A percentile compares a stretch with the other conserved stretches of the same genome.
These are phyloP conservation scores for Anoplius nigerrimus DNA, from an alignment of 2,888 invertebrate species.

Conservation along the genomic window DNA sequence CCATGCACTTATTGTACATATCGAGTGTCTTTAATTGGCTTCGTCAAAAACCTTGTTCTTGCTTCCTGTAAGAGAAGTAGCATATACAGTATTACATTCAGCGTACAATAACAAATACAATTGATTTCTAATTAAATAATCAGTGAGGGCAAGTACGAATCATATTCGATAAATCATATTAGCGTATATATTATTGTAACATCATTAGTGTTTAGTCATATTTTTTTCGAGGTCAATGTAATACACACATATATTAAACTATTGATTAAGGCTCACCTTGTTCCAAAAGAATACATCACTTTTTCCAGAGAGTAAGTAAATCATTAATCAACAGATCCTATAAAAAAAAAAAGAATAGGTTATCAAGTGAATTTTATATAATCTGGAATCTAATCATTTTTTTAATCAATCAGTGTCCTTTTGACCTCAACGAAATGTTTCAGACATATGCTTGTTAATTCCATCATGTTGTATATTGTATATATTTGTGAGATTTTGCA, in stretches of 20 bases:
- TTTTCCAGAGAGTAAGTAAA: background rate
- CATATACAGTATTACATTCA: background rate
- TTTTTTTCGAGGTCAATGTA: background rate
- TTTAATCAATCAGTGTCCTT: conserved; percentile 43
- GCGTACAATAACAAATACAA: background rate
- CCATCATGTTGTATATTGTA: conserved; percentile 56
- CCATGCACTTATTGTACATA: no score
- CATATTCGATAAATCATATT: conserved; percentile 60
- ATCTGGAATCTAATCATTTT: conserved; percentile 4
- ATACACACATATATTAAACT: background rate
- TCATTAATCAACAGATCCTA: background rate
- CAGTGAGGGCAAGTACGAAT: conserved; percentile 71
- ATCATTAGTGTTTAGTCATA: conserved; percentile 18
- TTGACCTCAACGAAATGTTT: conserved; percentile 59
- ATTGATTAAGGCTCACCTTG: background rate
- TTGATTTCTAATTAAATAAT: conserved; percentile 29
- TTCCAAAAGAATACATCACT: background rate
- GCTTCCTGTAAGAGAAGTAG: background rate
- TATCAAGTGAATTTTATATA: background rate
- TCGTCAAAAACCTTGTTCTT: no score
- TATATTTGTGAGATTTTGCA: background rate
- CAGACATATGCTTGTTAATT: conserved; percentile 71
- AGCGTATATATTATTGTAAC: conserved; percentile 63
- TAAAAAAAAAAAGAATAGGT: conserved; percentile 6
- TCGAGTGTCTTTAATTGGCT: no score